Evolutionary conservation across 2,113 vertebrate species (phyloP), one percentile per base, ranked within the genome.

Genomic region (Delphinus delphis): DNA sequence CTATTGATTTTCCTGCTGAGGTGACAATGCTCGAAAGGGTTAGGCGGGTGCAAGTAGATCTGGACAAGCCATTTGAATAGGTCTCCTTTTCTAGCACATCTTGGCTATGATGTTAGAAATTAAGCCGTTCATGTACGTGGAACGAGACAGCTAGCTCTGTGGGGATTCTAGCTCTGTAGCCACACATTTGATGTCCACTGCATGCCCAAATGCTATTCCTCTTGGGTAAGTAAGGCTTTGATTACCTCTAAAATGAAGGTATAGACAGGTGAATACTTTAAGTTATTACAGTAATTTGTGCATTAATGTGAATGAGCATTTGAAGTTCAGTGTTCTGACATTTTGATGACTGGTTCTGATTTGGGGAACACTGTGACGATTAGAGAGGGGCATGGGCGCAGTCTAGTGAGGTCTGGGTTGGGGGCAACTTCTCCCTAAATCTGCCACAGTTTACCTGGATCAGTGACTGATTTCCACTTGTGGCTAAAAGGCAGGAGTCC

Each of bases 1-100:
- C 74, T 88, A 60, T 71, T 97, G 21, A 82, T 96, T 88, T 55
- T 21, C 58, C 9, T 73, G 0, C 36, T 97, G 73, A 62, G 77
- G 17, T 93, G 88, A 95, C 8, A 33, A 96, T 97, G 85, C 81
- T 97, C 67, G n/a, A 96, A 96, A 89, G 55, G 53, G 76, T 3
- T 80, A 70, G 83, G 90, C 36, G 96, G 87, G 67, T 87, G 20
- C 85, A 73, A 76, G 84, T 67, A 70, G 77, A 96, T 83, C 58
- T 68, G 96, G 74, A 81, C 6, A 81, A 95, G 53, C 5, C 58
- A 67, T 12, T 96, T 60, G 60, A 38, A 74, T 1, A 58, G 28
- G 36, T 25, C 14, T 93, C 20, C 38, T 89, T 74, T 85, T 63
- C 55, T 15, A 87, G 14, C 41, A 33, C 11, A 28, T 25, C n/a